Evolutionary conservation across 1,140 invertebrate genomes (phyloP).

Genomic region (Hypsibius dujardini): DNA sequence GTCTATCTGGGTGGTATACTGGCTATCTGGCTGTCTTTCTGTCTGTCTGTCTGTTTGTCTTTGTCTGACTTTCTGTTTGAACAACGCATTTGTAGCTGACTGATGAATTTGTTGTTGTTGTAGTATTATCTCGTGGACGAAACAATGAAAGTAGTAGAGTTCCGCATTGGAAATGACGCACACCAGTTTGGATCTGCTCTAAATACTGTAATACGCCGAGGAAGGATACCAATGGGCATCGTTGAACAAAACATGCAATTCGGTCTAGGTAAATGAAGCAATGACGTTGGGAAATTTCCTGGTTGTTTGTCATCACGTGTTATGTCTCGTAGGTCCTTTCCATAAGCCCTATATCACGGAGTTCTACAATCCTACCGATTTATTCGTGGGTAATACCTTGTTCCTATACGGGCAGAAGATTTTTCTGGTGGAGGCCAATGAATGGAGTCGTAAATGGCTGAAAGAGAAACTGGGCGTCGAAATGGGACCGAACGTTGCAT

Average conservation of each 20-base stretch:
- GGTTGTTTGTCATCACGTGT: not conserved
- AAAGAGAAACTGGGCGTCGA: not conserved
- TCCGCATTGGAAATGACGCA: conserved; percentile 34
- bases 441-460: not conserved
- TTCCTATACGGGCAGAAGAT: conserved; percentile 31
- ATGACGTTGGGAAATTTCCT: not conserved
- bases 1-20: too few relatives aligned
- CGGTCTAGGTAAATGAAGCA: conserved; percentile 20
- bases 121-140: conserved; percentile 36
- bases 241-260: conserved; percentile 30
- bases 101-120: conserved; percentile 20
- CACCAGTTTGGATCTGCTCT: conserved; percentile 31
- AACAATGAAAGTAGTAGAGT: conserved; percentile 34
- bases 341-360: conserved; percentile 30
- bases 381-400: conserved; percentile 31
- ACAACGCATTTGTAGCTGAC: too few relatives aligned
- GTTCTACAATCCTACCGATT: conserved; percentile 33
- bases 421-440: conserved; percentile 24
- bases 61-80: too few relatives aligned
- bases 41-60: too few relatives aligned
- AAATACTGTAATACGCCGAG: conserved; percentile 32
- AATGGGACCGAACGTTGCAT: not conserved
- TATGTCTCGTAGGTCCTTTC: conserved; percentile 30
- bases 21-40: too few relatives aligned
- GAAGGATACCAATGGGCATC: conserved; percentile 33